Evolutionary conservation across 2,888 invertebrate genomes (phyloP), one percentile per base, ranked within the genome.

Genomic region (Archips crataeganus): DNA sequence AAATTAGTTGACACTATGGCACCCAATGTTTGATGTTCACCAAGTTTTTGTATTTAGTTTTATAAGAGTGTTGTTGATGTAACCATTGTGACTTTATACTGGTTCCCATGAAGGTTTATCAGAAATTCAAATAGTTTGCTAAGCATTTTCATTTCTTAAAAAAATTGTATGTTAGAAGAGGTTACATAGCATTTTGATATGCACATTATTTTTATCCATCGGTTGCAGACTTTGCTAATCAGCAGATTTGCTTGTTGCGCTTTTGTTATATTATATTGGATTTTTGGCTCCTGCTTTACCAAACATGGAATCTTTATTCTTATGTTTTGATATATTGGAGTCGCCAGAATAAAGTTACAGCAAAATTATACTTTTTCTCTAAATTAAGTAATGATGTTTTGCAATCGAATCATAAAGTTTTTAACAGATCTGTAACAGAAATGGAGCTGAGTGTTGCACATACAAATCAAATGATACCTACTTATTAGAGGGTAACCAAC

Each of bases 11-110:
- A 79, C 81, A 84, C 81, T 71, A 76, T 76, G 78, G 85, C 85
- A 86, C 85, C 71, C 70, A 79, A 79, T 77, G 78, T 80, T 82
- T 79, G 77, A 80, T 76, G 76, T 80, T 79, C 80, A 82, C 81
- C 70, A 77, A 85, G 82, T 79, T 76, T 78, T 79, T 81, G 79
- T 78, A 78, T 76, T 76, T 78, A 75, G 77, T 62, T 79, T 78
- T 77, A 74, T 77, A 79, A 78, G 76, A 73, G 77, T 68, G 67
- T 57, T 45, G 49, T 59, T 49, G 13, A 4, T 65, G 49, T 61
- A 66, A 36, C 13, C 51, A 9, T 42, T 66, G 66, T 62, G 61
- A 54, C 61, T 70, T 34, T 71, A 65, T 66, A 60, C 47, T 66
- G 61, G 61, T 15, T 71, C 51, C 42, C 13, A 34, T 39, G 47